phyloP scores from a whole-genome alignment of 2,888 invertebrate species.

The Agrotis clavis region DNA sequence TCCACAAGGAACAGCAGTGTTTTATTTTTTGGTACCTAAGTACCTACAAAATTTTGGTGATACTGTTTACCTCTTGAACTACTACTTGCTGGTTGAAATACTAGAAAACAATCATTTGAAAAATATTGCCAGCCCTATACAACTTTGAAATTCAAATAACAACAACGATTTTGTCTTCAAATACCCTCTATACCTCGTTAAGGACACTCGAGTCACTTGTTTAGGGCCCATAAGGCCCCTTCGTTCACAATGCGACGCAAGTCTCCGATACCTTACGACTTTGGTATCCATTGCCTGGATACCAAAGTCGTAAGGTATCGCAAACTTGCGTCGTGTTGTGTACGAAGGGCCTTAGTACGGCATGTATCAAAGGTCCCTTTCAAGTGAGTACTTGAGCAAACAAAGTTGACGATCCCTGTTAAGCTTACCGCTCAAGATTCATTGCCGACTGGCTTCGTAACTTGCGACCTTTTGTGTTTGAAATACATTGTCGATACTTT shows the following conservation, averaged over 20 bases:
- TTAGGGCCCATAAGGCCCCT: neutral
- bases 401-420: conserved; percentile 47
- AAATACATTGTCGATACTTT: conserved; percentile 1
- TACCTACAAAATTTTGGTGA: too few species aligned
- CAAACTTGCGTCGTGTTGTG: too few species aligned
- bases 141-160: neutral
- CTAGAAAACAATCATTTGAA: too few species aligned
- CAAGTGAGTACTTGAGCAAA: conserved; percentile 34
- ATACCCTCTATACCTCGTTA: neutral
- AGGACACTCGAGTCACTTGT: neutral
- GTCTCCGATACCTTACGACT: too few species aligned
- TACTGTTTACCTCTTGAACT: too few species aligned
- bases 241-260: too few species aligned
- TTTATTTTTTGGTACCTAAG: too few species aligned
- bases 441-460: conserved; percentile 14
- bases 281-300: too few species aligned
- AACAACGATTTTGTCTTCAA: conserved; percentile 2
- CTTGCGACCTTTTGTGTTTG: conserved; percentile 11
- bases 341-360: neutral
- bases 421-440: conserved; percentile 41
- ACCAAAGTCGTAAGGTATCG: too few species aligned
- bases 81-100: too few species aligned
- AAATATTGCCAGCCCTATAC: neutral
- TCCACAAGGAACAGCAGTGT: too few species aligned
- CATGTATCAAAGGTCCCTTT: conserved; percentile 22